Base-by-base conservation (phyloP, 2,797 vertebrate genomes). In the Phoebastria nigripes region DNA sequence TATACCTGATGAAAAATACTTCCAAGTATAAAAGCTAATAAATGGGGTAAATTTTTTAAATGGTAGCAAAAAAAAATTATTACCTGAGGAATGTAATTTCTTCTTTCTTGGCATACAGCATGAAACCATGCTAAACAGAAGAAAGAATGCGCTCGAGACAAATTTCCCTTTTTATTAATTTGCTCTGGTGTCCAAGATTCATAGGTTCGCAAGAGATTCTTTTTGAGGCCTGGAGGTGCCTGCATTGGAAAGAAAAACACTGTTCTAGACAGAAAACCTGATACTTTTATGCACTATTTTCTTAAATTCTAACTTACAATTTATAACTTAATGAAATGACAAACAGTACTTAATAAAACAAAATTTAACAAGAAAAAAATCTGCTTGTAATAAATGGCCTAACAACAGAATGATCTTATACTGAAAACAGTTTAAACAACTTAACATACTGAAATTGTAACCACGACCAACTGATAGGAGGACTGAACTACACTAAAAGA, bases 101-200 rank as follows among this genome's bases (percentile, higher is more conserved):
- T 99, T 97, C 99, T 98, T 97, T 99, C 99, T 95, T 99, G 99
- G 96, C 99, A 99, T 24, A 99, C 98, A 66, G 99, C 99, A 71
- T 99, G 99, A 97, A 99, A 99, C 99, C 99, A 99, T 16, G 99
- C 99, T 95, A 99, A 97, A 96, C 98, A 99, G 96, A 99, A 99
- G 35, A 99, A 98, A 76, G 99, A 98, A 93, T 99, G 99, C 18
- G 99, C 98, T 85, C 99, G 98, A 66, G 98, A 89, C 67, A 98
- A 44, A 73, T 98, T 96, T 33, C 99, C 98, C 44, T 98, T 99
- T 98, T 98, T 99, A 97, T 97, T 99, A 96, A 99, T 99, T 97
- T 99, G 99, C 87, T 99, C 99, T 37, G 99, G 97, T 67, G 98
- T 99, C 99, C 99, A 99, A 8, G 99, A 99, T 95, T 99, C 99